Percentiles rank a stretch among this genome's conserved stretches.
These are phyloP conservation scores for Corythoichthys haematopterus DNA, from an alignment of 2,113 vertebrate genomes.

Conservation along the genomic window DNA sequence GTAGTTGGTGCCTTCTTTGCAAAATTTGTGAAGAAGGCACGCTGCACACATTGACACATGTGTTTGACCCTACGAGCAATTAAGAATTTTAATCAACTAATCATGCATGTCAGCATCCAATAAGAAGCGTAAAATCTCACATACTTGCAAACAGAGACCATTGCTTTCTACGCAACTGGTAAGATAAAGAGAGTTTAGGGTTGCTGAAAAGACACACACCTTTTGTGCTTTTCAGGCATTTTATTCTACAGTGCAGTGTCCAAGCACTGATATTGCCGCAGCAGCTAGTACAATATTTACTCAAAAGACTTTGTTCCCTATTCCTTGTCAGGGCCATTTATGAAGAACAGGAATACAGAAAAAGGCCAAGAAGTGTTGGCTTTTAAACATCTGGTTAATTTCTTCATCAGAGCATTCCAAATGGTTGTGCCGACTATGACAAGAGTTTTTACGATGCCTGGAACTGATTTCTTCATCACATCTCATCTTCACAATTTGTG, in stretches of 20 bases:
- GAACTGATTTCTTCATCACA: background rate
- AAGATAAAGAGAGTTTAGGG: background rate
- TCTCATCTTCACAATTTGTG: background rate
- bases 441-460: background rate
- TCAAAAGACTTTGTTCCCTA: background rate
- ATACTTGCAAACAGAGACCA: background rate
- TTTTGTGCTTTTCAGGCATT: background rate
- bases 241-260: background rate
- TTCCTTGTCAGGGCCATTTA: background rate
- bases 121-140: background rate
- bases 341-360: background rate
- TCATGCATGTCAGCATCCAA: background rate
- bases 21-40: no score
- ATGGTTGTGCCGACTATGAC: background rate
- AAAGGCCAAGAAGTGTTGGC: background rate
- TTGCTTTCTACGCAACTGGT: background rate
- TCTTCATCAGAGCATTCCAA: background rate
- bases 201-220: background rate
- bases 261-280: background rate
- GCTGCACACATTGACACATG: no score
- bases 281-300: background rate
- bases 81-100: no score
- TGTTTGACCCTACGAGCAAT: no score
- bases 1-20: no score
- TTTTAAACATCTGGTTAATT: background rate